Evolutionary conservation across 2,113 vertebrate genomes (phyloP).

Genomic region (Gallinago media): DNA sequence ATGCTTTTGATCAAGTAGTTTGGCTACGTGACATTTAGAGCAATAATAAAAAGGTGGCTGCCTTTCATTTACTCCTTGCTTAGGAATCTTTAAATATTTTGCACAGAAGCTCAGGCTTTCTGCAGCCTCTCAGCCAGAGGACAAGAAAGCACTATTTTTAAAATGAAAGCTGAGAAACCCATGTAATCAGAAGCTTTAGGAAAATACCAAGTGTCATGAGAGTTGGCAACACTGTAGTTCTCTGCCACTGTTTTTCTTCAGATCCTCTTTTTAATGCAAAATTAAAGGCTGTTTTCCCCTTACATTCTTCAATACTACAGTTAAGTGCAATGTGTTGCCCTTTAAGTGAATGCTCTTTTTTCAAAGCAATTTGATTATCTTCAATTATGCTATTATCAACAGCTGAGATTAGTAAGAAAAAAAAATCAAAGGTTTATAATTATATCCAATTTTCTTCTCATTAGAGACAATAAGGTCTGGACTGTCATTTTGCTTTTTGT

Average conservation of each 20-base stretch:
- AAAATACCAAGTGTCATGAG: constrained; percentile 28
- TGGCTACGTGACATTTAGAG: neutral
- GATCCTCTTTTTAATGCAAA: neutral
- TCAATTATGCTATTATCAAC: neutral
- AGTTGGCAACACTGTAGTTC: neutral
- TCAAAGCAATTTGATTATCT: neutral
- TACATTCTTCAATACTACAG: neutral
- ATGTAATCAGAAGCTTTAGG: constrained; percentile 24
- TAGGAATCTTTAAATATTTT: neutral
- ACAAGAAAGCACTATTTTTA: constrained; percentile 33
- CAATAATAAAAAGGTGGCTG: neutral
- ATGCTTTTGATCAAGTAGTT: neutral
- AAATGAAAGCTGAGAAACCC: constrained; percentile 17
- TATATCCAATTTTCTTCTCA: neutral
- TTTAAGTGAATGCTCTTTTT: neutral
- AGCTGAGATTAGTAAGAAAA: neutral
- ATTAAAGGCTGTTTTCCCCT: neutral
- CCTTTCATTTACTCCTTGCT: neutral
- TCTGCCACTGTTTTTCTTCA: neutral
- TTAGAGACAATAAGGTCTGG: neutral
- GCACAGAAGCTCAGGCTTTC: neutral
- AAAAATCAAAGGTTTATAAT: neutral
- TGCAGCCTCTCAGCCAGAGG: neutral
- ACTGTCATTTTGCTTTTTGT: neutral
- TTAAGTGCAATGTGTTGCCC: neutral